phyloP scores from a whole-genome alignment of 1,140 invertebrate species.

The Solenopsis invicta region DNA sequence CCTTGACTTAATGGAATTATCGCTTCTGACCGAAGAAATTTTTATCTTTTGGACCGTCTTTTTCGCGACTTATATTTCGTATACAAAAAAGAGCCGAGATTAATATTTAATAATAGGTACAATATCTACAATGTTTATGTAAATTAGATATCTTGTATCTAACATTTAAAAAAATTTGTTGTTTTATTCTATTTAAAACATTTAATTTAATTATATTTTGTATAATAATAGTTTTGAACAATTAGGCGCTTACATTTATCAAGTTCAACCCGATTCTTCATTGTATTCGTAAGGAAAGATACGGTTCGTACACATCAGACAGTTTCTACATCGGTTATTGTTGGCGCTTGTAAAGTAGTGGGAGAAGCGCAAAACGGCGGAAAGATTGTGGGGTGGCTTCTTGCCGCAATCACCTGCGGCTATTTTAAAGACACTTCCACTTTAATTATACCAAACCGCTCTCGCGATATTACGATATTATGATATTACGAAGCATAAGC shows the following conservation, averaged over 20 bases:
- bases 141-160: not conserved
- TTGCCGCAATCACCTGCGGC: slow-evolving; percentile 82
- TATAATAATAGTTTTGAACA: not conserved
- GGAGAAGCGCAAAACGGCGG: slow-evolving; percentile 69
- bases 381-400: slow-evolving; percentile 71
- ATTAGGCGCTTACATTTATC: not conserved
- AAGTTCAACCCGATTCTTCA: slow-evolving; percentile 11
- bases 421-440: slow-evolving; percentile 85
- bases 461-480: slow-evolving; percentile 84
- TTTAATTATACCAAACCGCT: slow-evolving; percentile 84
- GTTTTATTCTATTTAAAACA: not conserved
- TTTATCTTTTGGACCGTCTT: no score
- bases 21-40: no score
- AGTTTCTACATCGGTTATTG: slow-evolving; percentile 41
- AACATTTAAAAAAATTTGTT: not conserved
- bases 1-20: no score
- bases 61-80: no score
- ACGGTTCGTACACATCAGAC: slow-evolving; percentile 13
- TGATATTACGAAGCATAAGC: slow-evolving; percentile 83
- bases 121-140: not conserved
- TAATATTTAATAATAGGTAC: not conserved
- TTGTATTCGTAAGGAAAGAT: not conserved
- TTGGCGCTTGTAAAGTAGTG: slow-evolving; percentile 43
- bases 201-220: not conserved
- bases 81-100: not conserved